Percentiles rank a stretch among this genome's conserved stretches.
These are phyloP conservation scores for Lepilemur ruficaudatus DNA, from an alignment of 2,797 vertebrate genomes.

Conservation along the genomic window DNA sequence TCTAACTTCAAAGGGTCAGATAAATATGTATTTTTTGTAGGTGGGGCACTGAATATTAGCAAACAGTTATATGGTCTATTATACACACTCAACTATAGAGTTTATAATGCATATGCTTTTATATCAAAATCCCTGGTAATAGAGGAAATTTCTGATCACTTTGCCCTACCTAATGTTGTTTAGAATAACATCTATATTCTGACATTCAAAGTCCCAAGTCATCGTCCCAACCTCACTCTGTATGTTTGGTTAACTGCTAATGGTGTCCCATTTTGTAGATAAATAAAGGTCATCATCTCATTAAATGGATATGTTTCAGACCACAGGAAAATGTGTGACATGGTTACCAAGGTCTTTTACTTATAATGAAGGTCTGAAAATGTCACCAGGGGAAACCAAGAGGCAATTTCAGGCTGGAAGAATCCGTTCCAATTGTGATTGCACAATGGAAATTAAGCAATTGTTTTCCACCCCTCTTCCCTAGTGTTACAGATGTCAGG, in stretches of 20 bases:
- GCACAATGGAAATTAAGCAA: neutral
- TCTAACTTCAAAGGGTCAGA: neutral
- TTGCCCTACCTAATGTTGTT: neutral
- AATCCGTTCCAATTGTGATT: neutral
- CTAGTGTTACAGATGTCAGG: neutral
- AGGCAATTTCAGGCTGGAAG: slow-evolving; percentile 31
- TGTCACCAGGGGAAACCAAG: slow-evolving; percentile 31
- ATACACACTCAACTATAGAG: neutral
- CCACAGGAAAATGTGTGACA: slow-evolving; percentile 47
- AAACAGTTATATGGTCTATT: neutral
- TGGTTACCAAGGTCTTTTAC: slow-evolving; percentile 38
- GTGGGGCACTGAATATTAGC: neutral
- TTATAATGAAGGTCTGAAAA: slow-evolving; percentile 51
- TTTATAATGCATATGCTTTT: neutral
- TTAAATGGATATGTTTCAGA: slow-evolving; percentile 54
- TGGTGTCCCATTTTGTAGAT: slow-evolving; percentile 58
- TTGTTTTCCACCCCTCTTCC: neutral
- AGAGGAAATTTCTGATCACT: neutral
- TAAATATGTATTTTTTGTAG: neutral
- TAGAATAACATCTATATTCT: slow-evolving; percentile 18
- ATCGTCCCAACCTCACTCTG: neutral
- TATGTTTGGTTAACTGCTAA: slow-evolving; percentile 57
- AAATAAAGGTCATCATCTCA: slow-evolving; percentile 60
- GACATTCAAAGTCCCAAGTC: neutral
- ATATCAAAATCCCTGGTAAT: neutral